These are phyloP conservation scores for Pseudomugil gertrudae DNA, from an alignment of 2,797 vertebrate species.

Conservation along the genomic window DNA sequence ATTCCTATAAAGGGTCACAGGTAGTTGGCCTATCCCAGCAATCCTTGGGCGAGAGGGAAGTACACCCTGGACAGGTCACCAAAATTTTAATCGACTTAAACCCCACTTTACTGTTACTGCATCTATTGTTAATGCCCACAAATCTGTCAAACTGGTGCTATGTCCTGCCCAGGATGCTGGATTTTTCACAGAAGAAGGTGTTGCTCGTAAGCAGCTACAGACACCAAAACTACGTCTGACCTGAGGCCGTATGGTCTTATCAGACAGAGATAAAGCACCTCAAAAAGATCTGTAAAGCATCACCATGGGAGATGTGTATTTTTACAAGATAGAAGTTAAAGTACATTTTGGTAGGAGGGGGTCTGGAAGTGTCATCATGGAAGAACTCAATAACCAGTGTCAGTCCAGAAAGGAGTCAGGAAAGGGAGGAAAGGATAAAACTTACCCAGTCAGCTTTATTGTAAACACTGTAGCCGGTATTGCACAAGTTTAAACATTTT, in stretches of 20 bases:
- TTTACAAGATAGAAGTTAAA: neutral
- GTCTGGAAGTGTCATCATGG: neutral
- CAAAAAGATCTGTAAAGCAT: neutral
- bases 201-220: neutral
- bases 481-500: neutral
- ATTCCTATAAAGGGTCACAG: too few relatives aligned
- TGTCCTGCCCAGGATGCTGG: neutral
- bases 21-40: too few relatives aligned
- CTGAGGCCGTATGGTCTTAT: neutral
- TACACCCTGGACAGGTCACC: too few relatives aligned
- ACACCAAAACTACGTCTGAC: neutral
- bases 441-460: neutral
- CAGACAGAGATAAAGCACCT: neutral
- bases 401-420: neutral
- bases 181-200: too few relatives aligned
- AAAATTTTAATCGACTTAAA: too few relatives aligned
- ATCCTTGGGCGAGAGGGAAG: too few relatives aligned
- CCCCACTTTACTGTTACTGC: too few relatives aligned
- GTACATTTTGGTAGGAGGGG: neutral
- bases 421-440: neutral
- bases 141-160: neutral
- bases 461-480: neutral
- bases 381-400: constrained; percentile 4
- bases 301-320: neutral
- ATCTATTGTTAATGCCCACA: neutral